Evolutionary conservation across 1,140 invertebrate species (phyloP), one percentile per base, ranked within the genome.

Genomic region (Rhynchophorus ferrugineus): DNA sequence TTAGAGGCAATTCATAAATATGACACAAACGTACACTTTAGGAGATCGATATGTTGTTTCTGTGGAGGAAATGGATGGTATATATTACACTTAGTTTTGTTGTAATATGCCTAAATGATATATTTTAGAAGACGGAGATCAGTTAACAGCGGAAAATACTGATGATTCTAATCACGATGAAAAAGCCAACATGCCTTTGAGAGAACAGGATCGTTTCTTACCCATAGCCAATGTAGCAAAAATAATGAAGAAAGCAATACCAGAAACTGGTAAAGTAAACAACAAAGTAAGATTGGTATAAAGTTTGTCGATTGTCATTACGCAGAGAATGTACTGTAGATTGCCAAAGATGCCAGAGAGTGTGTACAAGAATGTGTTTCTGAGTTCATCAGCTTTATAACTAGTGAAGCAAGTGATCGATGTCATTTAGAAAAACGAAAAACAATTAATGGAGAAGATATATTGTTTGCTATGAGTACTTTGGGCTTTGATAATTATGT

Each of bases 301-400:
- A 16, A 6, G 36, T 9, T 41, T 41, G 3, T 19, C 17, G 13
- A 33, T 13, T 49, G n/a, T 44, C 39, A 11, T 16, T 16, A 9
- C 18, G 21, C 20, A 21, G 1, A 17, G 11, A 11, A 3, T 44
- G 2, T 19, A 46, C 77, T 78, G 44, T 70, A 89, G 85, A 96
- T 98, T 64, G 93, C 96, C 0, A 99, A 99, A 78, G 97, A 99
- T 77, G 95, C 96, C 0, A 81, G 98, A 60, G 96, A 99, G 75
- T 98, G 95, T 76, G 91, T 99, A 14, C 97, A 99, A 73, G 97
- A 99, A 73, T 99, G 96, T 76, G 95, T 99, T 29, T 98, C 94
- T 0, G 97, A 99, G 69, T 99, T 99, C 68, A 97, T 99, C 64
- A 96, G 93, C 58, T 99, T 99, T 67, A 95, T 99, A 39, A 99